phyloP scores from a whole-genome alignment of 2,113 vertebrate species.

The Oryzias melastigma region DNA sequence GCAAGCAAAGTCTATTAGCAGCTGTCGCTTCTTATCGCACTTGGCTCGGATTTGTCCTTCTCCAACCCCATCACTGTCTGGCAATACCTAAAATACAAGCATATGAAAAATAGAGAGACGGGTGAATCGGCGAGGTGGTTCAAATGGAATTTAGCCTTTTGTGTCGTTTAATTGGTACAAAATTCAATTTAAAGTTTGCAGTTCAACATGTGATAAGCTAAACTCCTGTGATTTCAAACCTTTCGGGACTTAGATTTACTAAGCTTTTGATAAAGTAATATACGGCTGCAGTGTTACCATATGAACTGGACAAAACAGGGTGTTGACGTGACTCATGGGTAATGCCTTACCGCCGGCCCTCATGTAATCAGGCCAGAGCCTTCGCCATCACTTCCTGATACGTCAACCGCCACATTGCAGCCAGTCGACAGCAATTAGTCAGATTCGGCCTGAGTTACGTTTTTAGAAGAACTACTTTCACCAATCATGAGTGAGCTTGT shows the following conservation, averaged over 20 bases:
- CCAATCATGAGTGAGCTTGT: too few species aligned
- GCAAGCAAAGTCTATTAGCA: conserved; percentile 60
- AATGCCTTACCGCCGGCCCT: too few species aligned
- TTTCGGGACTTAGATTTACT: not conserved
- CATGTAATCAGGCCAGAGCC: too few species aligned
- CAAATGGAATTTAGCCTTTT: not conserved
- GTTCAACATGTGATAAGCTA: conserved; percentile 6
- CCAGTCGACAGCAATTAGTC: too few species aligned
- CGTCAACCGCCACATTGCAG: too few species aligned
- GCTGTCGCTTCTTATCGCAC: conserved; percentile 60
- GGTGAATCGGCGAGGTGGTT: not conserved
- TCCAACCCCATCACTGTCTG: conserved; percentile 52
- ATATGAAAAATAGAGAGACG: conserved; percentile 7
- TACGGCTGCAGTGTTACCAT: too few species aligned
- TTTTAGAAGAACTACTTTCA: too few species aligned
- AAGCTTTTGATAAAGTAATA: too few species aligned
- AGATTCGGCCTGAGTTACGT: too few species aligned
- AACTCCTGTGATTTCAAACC: not conserved
- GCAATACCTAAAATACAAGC: conserved; percentile 49
- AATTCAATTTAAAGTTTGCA: not conserved
- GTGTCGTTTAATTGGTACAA: not conserved
- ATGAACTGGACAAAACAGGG: not conserved
- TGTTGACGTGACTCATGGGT: too few species aligned
- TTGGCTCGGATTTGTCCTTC: conserved; percentile 62
- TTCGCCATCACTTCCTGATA: too few species aligned